Conservation (phyloP, 1,140 invertebrate genomes). For the Drosophila lini region DNA sequence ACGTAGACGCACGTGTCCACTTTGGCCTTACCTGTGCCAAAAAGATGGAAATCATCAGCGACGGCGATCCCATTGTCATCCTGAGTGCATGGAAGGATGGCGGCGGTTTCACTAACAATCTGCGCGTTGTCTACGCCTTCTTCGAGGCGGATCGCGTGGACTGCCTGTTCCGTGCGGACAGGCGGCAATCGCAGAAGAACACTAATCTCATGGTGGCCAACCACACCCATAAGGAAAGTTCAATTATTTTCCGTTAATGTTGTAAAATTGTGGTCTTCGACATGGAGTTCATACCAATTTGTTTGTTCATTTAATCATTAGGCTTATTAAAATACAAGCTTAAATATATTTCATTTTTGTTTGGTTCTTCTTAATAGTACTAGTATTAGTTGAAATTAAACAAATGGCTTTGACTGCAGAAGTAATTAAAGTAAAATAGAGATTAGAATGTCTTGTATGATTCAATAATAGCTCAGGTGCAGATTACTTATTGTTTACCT, state of each 20-base stretch:
- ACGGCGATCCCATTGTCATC: conserved; percentile 94
- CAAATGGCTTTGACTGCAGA: not conserved
- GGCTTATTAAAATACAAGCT: not conserved
- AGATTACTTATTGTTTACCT: not conserved
- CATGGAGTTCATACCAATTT: not conserved
- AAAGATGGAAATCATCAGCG: conserved; percentile 91
- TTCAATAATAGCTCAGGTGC: not conserved
- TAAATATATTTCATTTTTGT: not conserved
- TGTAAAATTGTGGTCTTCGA: not conserved
- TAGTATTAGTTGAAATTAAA: not conserved
- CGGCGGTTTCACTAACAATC: conserved; percentile 97
- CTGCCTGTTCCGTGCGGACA: conserved; percentile 56
- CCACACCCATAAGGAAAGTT: not conserved
- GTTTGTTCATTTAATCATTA: not conserved
- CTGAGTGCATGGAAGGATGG: conserved; percentile 98
- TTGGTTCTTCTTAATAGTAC: not conserved
- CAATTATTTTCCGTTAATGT: too few species aligned
- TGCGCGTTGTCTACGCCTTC: conserved; percentile 94
- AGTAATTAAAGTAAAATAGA: not conserved
- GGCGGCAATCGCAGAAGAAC: conserved; percentile 38
- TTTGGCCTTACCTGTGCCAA: conserved; percentile 94
- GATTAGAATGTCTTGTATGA: not conserved
- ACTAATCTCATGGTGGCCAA: conserved; percentile 32
- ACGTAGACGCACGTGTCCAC: conserved; percentile 96
- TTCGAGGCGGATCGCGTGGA: conserved; percentile 73